Base-by-base conservation (phyloP, 2,888 invertebrate genomes). In the Pseudococcus viburni region DNA sequence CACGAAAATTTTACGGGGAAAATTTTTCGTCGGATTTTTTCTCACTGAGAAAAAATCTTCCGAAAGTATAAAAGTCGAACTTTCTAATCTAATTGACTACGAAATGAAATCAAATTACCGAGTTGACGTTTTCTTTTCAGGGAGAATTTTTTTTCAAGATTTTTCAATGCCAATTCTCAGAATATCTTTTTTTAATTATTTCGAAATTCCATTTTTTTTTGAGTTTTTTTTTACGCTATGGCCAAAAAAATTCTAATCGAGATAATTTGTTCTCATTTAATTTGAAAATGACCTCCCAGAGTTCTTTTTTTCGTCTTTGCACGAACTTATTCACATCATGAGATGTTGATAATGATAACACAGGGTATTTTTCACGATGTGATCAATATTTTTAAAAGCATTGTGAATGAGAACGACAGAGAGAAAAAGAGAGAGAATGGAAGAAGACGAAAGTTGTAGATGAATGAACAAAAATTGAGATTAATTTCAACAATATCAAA, bases 21-120 rank as follows among this genome's bases (percentile, higher is more conserved):
- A 51, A 42, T 42, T 42, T 42, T 51, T 15, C 15, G 15, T 12
- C 1, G 1, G 26, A 68, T 26, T 68, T 73, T 73, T 33, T 73
- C 42, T 42, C 42, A 9, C 9, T 8, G 8, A 42, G 9, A 42
- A 42, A 42, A 42, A 42, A 42, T 42, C 3, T 33, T 15, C 33
- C 17, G 22, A 73, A 33, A 73, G 73, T 73, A 17, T 73, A 33
- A 33, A 17, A 73, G 73, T 73, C 33, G 0, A 73, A 73, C n/a
- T 73, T 73, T 73, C 7, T 73, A 73, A 33, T 73, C 33, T 73
- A 73, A 73, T 73, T 73, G 26, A 39, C 33, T 33, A 33, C 33
- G 42, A 33, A 64, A 64, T 64, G 64, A 64, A 64, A 64, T 9
- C 12, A 22, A 64, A 64, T 64, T 22, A 64, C 64, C 9, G 11